phyloP scores from a whole-genome alignment of 2,113 vertebrate species.

The Bufo gargarizans region DNA sequence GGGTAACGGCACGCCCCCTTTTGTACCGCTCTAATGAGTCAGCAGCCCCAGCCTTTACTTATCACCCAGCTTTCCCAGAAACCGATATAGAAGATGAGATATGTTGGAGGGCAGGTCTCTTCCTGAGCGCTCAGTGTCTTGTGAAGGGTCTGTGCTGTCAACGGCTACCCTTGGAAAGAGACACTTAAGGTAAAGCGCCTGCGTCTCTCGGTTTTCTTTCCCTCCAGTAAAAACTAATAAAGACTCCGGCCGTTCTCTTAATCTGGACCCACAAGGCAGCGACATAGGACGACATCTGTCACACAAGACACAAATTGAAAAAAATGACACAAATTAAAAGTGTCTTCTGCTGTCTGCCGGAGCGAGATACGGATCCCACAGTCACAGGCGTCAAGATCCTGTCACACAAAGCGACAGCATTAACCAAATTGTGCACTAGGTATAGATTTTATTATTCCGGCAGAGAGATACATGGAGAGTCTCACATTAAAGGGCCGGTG shows the following conservation, averaged over 20 bases:
- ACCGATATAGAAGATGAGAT: too few species aligned
- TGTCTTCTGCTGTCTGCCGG: slow-evolving; percentile 15
- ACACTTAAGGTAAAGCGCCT: background rate
- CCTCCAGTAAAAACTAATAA: slow-evolving; percentile 28
- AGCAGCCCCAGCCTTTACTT: too few species aligned
- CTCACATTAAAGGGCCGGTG: background rate
- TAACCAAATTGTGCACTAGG: slow-evolving; percentile 16
- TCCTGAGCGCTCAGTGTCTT: background rate
- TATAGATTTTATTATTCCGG: slow-evolving; percentile 25
- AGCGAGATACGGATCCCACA: slow-evolving; percentile 9
- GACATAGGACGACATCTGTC: slow-evolving; percentile 20
- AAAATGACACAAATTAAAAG: slow-evolving; percentile 42
- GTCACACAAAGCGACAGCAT: slow-evolving; percentile 37
- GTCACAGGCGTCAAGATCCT: slow-evolving; percentile 22
- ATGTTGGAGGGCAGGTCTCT: background rate
- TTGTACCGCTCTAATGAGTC: too few species aligned
- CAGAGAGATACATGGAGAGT: background rate
- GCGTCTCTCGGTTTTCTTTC: background rate
- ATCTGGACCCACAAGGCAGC: slow-evolving; percentile 34
- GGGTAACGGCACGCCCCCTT: too few species aligned
- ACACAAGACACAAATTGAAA: slow-evolving; percentile 41
- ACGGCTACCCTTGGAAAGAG: background rate
- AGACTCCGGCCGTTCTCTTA: background rate
- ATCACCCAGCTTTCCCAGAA: too few species aligned
- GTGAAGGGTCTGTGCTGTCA: background rate